Base-by-base conservation (phyloP, 2,888 invertebrate species). In the Meiosimyza platycephala region DNA sequence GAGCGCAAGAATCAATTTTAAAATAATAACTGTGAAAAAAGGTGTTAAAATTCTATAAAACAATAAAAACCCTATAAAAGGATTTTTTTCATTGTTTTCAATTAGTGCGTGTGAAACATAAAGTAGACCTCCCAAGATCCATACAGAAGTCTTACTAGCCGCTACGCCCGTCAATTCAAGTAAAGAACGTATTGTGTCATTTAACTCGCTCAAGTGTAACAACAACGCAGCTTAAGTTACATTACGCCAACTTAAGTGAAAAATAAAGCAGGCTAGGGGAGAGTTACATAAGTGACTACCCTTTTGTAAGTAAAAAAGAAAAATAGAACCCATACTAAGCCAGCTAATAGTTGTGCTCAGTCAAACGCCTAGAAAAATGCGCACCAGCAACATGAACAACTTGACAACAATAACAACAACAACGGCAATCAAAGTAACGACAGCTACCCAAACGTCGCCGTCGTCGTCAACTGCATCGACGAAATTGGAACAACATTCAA, bases 401-500 rank as follows among this genome's bases (percentile, higher is more conserved):
- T 51, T 50, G 64, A 72, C 40, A 54, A 71, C 64, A 60, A 48
- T 47, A 73, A 59, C 74, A 71, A 57, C 72, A 73, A 67, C 74
- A 57, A 71, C 74, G 74, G 62, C 75, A 74, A 51, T 67, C 60
- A 33, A 74, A 72, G 57, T 75, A 69, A 74, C 70, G 40, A 74
- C 76, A 73, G 64, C 72, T 59, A 40, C 77, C 74, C 71, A 73
- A 72, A 75, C 76, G 75, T 74, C 76, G 57, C 72, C 73, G 68
- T 73, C 73, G 68, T 72, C 72, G 2, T 63, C 72, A 75, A 50
- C 75, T 33, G 69, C 75, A 64, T 66, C 77, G 74, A 80, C 80
- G 74, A 86, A 86, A 84, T 79, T 85, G 78, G 87, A 87, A 80
- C 83, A 83, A 75, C 84, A 84, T 78, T 85, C 85, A 70, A 87